A percentile compares a stretch with the other conserved stretches of the same genome.
These are phyloP conservation scores for Camponotus fellah DNA, from an alignment of 2,888 invertebrate species.

Conservation along the genomic window DNA sequence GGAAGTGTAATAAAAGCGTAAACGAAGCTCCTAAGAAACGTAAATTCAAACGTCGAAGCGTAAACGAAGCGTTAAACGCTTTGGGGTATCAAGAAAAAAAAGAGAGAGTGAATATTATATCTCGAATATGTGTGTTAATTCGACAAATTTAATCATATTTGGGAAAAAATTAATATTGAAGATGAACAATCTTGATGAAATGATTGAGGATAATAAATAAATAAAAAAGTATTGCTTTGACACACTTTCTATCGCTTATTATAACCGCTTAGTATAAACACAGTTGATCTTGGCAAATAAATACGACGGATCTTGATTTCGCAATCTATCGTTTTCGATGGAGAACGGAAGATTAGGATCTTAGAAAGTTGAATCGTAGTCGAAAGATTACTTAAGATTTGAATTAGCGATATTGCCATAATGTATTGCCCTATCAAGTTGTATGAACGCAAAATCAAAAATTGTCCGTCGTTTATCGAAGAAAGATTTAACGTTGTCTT, in stretches of 20 bases:
- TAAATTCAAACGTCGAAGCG: no score
- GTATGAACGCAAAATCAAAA: conserved; percentile 3
- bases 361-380: background rate
- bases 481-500: conserved; percentile 58
- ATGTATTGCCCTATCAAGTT: background rate
- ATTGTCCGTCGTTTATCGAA: background rate
- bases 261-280: background rate
- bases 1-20: no score
- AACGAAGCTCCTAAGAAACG: no score
- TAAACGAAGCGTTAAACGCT: no score
- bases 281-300: conserved; percentile 34
- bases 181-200: background rate
- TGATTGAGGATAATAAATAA: background rate
- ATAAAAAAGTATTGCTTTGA: background rate
- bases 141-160: background rate
- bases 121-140: background rate
- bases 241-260: background rate
- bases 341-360: conserved; percentile 35
- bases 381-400: conserved; percentile 14
- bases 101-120: background rate
- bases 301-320: conserved; percentile 32
- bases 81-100: background rate
- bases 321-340: conserved; percentile 17
- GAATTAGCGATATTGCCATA: background rate
- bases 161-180: background rate